Conservation (phyloP, 2,797 vertebrate genomes). For the Anas georgica region DNA sequence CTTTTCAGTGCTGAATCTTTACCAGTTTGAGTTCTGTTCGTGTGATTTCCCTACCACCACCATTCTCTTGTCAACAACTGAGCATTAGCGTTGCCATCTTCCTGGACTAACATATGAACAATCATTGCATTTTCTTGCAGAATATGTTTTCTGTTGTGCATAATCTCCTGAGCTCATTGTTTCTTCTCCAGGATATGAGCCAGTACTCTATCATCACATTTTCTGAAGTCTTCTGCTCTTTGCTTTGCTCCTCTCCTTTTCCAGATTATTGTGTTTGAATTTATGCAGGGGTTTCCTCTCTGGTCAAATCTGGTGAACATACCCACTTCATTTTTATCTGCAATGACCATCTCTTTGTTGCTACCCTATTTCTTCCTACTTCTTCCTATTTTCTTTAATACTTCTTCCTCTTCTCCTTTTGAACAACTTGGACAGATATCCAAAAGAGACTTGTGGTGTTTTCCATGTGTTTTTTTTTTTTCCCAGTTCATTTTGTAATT, state of each 20-base stretch:
- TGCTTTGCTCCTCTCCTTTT: neutral
- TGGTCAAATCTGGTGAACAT: neutral
- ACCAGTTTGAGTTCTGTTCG: neutral
- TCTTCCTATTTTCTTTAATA: neutral
- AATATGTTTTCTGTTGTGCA: neutral
- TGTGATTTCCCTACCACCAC: neutral
- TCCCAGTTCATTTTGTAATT: neutral
- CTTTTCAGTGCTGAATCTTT: neutral
- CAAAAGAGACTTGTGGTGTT: neutral
- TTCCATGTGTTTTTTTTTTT: neutral
- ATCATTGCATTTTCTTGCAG: neutral
- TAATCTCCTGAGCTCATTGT: neutral
- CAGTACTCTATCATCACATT: neutral
- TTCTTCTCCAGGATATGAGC: neutral
- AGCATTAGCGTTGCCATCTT: neutral
- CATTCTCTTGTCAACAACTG: neutral
- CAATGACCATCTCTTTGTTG: neutral
- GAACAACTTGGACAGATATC: neutral
- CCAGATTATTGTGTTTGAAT: neutral
- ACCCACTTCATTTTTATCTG: neutral
- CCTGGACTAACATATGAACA: neutral
- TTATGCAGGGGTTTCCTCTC: neutral
- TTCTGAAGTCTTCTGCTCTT: neutral
- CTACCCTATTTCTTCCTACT: neutral
- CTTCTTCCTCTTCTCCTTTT: neutral